These are phyloP conservation scores for Eira barbara DNA, from an alignment of 2,113 vertebrate species.

Conservation along the genomic window DNA sequence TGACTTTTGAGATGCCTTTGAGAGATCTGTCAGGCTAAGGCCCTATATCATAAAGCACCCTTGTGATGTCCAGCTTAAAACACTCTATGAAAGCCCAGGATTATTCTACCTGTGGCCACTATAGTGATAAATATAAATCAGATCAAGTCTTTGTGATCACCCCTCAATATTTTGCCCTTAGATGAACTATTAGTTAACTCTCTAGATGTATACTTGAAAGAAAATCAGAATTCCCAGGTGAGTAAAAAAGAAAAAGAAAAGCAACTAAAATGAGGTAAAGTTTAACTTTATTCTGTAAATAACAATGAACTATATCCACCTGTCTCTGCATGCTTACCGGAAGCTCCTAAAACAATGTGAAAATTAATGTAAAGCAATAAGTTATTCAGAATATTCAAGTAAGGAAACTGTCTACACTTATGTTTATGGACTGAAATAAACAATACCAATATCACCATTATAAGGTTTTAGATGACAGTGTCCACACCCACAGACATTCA, in stretches of 20 bases:
- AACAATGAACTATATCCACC: neutral
- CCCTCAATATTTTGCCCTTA: neutral
- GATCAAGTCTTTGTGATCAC: neutral
- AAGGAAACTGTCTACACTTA: neutral
- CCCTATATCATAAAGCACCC: neutral
- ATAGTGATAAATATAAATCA: neutral
- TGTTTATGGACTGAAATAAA: neutral
- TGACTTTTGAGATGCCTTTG: neutral
- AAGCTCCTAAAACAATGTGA: neutral
- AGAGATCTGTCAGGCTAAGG: neutral
- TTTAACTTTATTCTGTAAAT: neutral
- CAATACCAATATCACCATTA: neutral
- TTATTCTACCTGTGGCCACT: neutral
- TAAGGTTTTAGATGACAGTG: neutral
- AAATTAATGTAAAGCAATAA: neutral
- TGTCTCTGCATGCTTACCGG: neutral
- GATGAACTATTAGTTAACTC: neutral
- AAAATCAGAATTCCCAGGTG: neutral
- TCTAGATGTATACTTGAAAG: neutral
- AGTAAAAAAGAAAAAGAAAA: neutral
- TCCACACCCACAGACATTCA: neutral
- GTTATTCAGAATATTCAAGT: conserved; percentile 3
- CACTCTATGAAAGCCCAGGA: neutral
- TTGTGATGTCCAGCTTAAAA: neutral
- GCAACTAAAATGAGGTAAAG: neutral